These are phyloP conservation scores for Pipra filicauda DNA, from an alignment of 2,113 vertebrate species.

Conservation along the genomic window DNA sequence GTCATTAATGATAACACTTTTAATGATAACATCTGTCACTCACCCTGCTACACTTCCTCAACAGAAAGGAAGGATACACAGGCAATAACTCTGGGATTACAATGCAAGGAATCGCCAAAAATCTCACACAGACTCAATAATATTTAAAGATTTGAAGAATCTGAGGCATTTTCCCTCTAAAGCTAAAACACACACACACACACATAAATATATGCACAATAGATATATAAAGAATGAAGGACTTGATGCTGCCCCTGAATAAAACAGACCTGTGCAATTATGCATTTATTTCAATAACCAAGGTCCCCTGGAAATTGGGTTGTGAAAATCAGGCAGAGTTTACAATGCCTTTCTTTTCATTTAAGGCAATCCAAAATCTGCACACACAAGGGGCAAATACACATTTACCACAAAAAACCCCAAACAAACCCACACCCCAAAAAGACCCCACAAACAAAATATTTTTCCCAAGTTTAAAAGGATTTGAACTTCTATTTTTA, in stretches of 20 bases:
- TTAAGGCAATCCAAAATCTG: neutral
- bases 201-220: neutral
- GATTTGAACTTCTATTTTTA: neutral
- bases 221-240: neutral
- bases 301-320: neutral
- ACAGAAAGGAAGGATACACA: neutral
- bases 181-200: neutral
- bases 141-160: neutral
- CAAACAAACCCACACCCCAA: neutral
- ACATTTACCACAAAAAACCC: neutral
- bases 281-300: neutral
- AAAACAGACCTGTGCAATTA: neutral
- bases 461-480: neutral
- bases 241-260: neutral
- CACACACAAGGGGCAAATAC: neutral
- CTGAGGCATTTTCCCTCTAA: neutral
- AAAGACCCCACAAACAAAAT: rapidly evolving
- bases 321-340: neutral
- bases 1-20: neutral
- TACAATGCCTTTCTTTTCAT: neutral
- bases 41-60: neutral
- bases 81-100: neutral
- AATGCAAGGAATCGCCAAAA: neutral
- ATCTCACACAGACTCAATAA: neutral
- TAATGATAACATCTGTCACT: neutral